Conservation (phyloP, 2,113 vertebrate genomes). For the Planiliza haematocheilus region DNA sequence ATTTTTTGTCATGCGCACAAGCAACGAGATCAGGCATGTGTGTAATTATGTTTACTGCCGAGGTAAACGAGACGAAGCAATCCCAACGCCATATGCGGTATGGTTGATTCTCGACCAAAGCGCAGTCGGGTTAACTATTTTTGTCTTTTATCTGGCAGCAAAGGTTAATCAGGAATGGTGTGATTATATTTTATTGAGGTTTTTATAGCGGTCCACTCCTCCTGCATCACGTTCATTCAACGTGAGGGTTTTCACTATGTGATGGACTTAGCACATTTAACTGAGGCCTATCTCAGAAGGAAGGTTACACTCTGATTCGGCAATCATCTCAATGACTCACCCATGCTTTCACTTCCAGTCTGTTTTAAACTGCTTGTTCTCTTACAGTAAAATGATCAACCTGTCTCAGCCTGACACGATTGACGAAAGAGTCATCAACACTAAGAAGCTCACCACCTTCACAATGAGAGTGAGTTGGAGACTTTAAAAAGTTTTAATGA, state of each 20-base stretch:
- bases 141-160: constrained; percentile 5
- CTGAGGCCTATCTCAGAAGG: accelerated
- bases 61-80: too few species aligned
- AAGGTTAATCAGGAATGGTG: neutral
- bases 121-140: neutral
- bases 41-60: too few species aligned
- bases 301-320: neutral
- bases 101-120: too few species aligned
- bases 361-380: constrained; percentile 10
- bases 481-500: neutral
- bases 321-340: neutral
- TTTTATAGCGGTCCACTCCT: constrained; percentile 11
- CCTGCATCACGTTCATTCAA: neutral
- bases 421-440: constrained; percentile 98
- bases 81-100: too few species aligned
- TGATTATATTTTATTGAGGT: constrained; percentile 21
- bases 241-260: neutral
- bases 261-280: neutral
- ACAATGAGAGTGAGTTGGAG: constrained; percentile 89
- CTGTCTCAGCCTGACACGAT: constrained; percentile 96
- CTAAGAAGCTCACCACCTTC: constrained; percentile 92
- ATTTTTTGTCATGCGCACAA: neutral
- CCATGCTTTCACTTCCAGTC: too few species aligned
- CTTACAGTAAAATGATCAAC: constrained; percentile 97
- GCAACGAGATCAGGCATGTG: too few species aligned